These are phyloP conservation scores for Syngnathoides biaculeatus DNA, from an alignment of 2,113 vertebrate genomes.

Conservation along the genomic window DNA sequence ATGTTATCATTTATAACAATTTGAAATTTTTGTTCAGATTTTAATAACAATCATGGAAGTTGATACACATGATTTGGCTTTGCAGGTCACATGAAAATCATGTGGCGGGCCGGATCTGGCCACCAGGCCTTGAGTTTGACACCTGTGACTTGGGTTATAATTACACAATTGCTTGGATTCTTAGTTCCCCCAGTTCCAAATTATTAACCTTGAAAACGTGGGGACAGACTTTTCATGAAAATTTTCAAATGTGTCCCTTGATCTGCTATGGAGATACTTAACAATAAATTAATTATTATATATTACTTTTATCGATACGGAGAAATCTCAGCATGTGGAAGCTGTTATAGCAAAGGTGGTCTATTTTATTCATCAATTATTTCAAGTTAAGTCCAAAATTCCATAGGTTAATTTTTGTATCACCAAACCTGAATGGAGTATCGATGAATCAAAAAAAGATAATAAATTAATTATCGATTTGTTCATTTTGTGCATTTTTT, in stretches of 20 bases:
- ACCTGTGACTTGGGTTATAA: no score
- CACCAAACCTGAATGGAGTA: conserved; percentile 11
- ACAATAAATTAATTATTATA: not conserved
- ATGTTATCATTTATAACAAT: no score
- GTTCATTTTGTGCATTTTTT: no score
- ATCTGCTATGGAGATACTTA: not conserved
- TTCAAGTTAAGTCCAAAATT: not conserved
- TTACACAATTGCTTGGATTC: not conserved
- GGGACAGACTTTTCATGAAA: not conserved
- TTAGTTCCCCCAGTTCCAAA: not conserved
- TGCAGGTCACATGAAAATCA: no score
- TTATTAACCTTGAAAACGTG: not conserved
- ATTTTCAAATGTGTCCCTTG: not conserved
- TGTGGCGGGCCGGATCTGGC: no score
- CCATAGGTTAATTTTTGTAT: not conserved
- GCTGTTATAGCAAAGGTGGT: no score
- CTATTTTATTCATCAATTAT: not conserved
- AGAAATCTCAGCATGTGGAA: no score
- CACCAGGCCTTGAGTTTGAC: no score
- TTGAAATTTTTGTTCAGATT: no score
- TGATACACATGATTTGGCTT: no score
- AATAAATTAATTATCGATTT: no score
- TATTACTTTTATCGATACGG: not conserved
- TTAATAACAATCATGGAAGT: no score
- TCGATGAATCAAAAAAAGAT: conserved; percentile 19